Evolutionary conservation across 2,888 invertebrate genomes (phyloP), one percentile per base, ranked within the genome.

Genomic region (Eulithis prunata): DNA sequence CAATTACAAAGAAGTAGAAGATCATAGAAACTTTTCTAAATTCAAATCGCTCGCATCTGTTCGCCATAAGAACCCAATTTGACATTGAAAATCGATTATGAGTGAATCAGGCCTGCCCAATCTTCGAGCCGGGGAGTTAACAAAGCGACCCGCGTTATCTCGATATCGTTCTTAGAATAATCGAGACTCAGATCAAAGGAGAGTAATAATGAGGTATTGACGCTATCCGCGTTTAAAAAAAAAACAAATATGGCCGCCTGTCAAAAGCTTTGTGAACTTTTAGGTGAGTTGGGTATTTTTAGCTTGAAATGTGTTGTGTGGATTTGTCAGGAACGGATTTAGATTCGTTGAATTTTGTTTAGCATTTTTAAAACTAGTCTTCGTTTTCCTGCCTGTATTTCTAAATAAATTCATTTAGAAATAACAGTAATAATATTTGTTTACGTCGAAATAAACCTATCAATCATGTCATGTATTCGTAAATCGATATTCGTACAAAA

Each of bases 121-220:
- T 57, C 57, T 60, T 60, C 3, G 41, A 57, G 51, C 47, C 62
- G 52, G 45, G 14, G 59, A 57, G 52, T 62, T 59, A 69, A 66
- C 69, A 69, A 69, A 66, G 66, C 57, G 63, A 56, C 56, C 66
- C 59, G 61, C 53, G 56, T 51, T 68, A 68, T 64, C 61, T 64
- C 49, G 64, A 64, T 70, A 69, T 67, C 65, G 62, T 61, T 62
- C 63, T 55, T 21, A 36, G 64, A 69, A 68, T 49, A 69, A 69
- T 71, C 69, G 52, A 58, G 62, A 69, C 64, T 62, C 57, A 51
- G 79, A 86, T 88, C 84, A 87, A 87, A 87, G 78, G 82, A 79
- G 87, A 84, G 87, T 88, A 87, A 88, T 88, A 88, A 88, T 84
- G 86, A 89, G 85, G 78, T 68, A 85, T 86, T 86, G 86, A 86